Base-by-base conservation (phyloP, 1,140 invertebrate species). In the Trichoplusia ni region DNA sequence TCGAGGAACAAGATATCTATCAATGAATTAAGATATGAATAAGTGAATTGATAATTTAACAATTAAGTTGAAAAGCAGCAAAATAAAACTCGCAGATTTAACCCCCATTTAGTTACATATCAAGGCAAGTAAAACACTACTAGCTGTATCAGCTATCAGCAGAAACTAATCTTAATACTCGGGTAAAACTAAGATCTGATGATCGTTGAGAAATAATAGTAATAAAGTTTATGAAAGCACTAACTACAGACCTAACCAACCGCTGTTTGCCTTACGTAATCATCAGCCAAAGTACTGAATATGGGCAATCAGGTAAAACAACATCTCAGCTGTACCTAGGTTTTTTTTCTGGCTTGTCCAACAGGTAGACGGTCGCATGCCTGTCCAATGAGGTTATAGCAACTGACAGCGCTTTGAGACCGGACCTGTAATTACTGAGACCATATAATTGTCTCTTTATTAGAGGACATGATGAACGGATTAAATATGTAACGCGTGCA, bases 351-450 rank as follows among this genome's bases (percentile, higher is more conserved):
- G 29, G 21, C 6, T 27, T 18, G 21, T 23, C 25, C 13, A 16
- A 60, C 58, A 60, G 58, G 58, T 60, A 47, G 29, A 60, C 14
- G 27, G 58, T 47, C 40, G 29, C 42, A 60, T 59, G 54, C 54
- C 54, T 51, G 27, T 40, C 25, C 46, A 53, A 62, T 53, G 46
- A 51, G 25, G 27, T 18, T 40, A 16, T 18, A 42, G 23, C 35
- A 11, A 14, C 13, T 16, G 60, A 33, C 46, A 40, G 25, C 35
- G 38, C 37, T 58, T 44, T 8, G 4, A 19, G 37, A 25, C 37
- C 18, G 38, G 54, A 58, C 54, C 37, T 8, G 25, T 31, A 42
- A 40, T 40, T 31, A 64, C 27, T 47, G 19, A 56, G 65, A 54
- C n/a, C 51, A 63, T 42, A 38, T 49, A 49, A 49, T 63, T 27